These are phyloP conservation scores for Bursaphelenchus mucronatus DNA, from an alignment of 1,140 invertebrate genomes.

Conservation along the genomic window DNA sequence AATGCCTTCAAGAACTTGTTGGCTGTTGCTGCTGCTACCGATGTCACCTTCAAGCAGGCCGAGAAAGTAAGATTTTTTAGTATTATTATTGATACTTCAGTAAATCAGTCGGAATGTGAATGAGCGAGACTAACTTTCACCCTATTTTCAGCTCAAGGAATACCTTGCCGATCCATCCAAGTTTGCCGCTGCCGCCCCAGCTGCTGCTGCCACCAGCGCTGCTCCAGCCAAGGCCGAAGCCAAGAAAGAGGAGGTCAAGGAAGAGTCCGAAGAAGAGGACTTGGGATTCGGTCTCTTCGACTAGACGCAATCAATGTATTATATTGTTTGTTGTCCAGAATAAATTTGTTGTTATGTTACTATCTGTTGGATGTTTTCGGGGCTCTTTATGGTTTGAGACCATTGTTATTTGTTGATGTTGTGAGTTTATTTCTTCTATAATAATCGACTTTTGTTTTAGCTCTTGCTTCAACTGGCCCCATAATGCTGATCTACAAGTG, in stretches of 20 bases:
- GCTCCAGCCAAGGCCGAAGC: conserved; percentile 51
- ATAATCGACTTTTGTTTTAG: conserved; percentile 25
- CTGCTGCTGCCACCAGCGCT: conserved; percentile 39
- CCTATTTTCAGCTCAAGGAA: conserved; percentile 62
- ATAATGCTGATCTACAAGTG: conserved; percentile 94
- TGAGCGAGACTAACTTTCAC: conserved; percentile 2
- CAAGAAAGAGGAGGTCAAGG: conserved; percentile 62
- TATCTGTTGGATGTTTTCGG: conserved; percentile 4
- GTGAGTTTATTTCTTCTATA: background rate
- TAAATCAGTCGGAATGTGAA: background rate
- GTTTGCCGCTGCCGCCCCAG: conserved; percentile 61
- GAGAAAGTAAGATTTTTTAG: conserved; percentile 69
- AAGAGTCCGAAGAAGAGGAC: conserved; percentile 63
- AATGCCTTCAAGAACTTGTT: conserved; percentile 97
- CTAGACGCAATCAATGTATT: conserved; percentile 50
- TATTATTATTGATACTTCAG: background rate
- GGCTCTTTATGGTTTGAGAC: conserved; percentile 19
- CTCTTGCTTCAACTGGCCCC: conserved; percentile 23
- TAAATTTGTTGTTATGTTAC: conserved; percentile 38
- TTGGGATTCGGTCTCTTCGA: conserved; percentile 66
- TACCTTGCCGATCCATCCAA: conserved; percentile 64
- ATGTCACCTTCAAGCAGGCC: conserved; percentile 89
- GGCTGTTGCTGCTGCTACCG: conserved; percentile 88
- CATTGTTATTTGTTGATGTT: conserved; percentile 23
- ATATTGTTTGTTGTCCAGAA: conserved; percentile 23